Percentiles rank a stretch among this genome's conserved stretches.
phyloP scores from a whole-genome alignment of 2,797 vertebrate species.

The Poecilia picta region DNA sequence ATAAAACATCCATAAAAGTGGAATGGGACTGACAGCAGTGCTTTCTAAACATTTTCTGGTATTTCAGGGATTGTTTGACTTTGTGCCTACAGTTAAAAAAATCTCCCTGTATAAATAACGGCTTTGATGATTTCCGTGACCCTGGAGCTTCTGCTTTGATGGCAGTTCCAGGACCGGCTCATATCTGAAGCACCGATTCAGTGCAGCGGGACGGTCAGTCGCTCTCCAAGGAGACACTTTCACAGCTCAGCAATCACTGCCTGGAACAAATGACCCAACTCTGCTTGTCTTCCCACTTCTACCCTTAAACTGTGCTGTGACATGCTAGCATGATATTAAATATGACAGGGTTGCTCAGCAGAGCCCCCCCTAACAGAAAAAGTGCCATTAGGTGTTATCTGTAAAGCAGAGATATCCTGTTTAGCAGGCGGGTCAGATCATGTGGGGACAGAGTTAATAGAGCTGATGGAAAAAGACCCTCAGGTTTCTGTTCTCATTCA shows the following conservation, averaged over 20 bases:
- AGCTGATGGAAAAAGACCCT: not conserved
- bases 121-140: no score
- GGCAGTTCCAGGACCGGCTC: not conserved
- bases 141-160: not conserved
- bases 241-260: constrained; percentile 3
- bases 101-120: not conserved
- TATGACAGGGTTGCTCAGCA: constrained; percentile 30
- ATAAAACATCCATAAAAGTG: not conserved
- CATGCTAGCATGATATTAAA: constrained; percentile 20
- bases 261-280: constrained; percentile 35
- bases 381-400: constrained; percentile 39
- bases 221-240: not conserved
- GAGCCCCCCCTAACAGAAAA: constrained; percentile 10
- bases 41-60: not conserved
- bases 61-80: not conserved
- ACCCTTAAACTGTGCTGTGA: constrained; percentile 7
- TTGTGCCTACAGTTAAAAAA: not conserved
- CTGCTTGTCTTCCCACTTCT: constrained; percentile 12
- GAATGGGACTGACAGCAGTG: not conserved
- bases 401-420: constrained; percentile 8
- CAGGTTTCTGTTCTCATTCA: not conserved
- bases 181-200: not conserved
- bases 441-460: not conserved
- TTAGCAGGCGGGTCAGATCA: constrained; percentile 18
- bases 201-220: not conserved